These are phyloP conservation scores for Plumapathes pennacea DNA, from an alignment of 92 coral and sea anemone species.

Conservation along the genomic window DNA sequence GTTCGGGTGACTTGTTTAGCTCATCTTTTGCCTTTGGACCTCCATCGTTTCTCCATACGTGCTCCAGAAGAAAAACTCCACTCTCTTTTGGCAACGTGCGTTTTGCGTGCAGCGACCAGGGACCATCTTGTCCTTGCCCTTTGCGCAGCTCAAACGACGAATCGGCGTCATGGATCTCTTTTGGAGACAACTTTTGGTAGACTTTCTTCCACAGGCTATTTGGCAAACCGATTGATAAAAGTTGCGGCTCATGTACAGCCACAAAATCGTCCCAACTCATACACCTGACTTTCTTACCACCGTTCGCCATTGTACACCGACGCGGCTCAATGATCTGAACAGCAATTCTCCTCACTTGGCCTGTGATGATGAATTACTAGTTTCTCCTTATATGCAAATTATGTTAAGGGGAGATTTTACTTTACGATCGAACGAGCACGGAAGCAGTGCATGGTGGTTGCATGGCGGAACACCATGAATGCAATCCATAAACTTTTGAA, in stretches of 20 bases:
- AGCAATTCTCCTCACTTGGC: neutral
- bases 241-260: constrained; percentile 69
- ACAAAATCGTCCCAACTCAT: constrained; percentile 72
- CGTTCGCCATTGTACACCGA: constrained; percentile 46
- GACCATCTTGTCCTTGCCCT: constrained; percentile 21
- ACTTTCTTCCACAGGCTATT: constrained; percentile 65
- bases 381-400: neutral
- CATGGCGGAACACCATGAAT: constrained; percentile 21
- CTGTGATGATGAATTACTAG: neutral
- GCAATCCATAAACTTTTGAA: constrained; percentile 20
- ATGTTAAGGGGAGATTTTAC: constrained; percentile 1
- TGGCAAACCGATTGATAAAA: constrained; percentile 79
- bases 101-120: constrained; percentile 56
- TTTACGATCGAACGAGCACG: neutral
- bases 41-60: constrained; percentile 82
- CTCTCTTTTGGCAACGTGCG: constrained; percentile 43
- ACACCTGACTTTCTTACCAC: constrained; percentile 50
- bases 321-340: constrained; percentile 4
- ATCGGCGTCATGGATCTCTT: constrained; percentile 35
- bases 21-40: constrained; percentile 45
- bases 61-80: constrained; percentile 71
- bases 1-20: constrained; percentile 58
- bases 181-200: constrained; percentile 58
- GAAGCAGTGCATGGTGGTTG: neutral
- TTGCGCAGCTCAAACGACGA: constrained; percentile 62